A percentile compares a stretch with the other conserved stretches of the same genome.
Conservation (phyloP, 2,797 vertebrate species). For the Distichodus sexfasciatus region DNA sequence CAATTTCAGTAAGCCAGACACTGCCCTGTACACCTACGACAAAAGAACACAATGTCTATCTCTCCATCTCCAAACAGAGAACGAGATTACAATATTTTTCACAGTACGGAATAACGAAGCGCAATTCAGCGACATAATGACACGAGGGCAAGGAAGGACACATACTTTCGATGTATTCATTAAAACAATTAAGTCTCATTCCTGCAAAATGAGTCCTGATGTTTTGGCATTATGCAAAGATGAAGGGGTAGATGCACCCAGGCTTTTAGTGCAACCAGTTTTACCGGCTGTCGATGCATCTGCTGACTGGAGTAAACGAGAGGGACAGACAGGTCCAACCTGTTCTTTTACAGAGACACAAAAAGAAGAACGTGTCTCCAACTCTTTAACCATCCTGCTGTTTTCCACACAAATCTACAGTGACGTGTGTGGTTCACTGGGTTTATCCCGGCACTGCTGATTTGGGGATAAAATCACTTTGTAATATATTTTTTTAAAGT, state of each 20-base stretch:
- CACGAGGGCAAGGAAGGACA: background rate
- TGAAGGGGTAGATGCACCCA: background rate
- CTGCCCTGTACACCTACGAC: background rate
- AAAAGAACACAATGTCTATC: background rate
- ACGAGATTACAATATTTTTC: background rate
- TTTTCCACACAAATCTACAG: too few species aligned
- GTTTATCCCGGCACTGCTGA: too few species aligned
- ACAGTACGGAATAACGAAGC: background rate
- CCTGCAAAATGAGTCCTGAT: too few species aligned
- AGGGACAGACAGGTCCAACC: constrained; percentile 32
- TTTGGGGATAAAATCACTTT: too few species aligned
- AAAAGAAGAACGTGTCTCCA: too few species aligned
- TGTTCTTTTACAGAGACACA: constrained; percentile 19
- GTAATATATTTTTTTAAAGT: too few species aligned
- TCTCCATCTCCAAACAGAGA: background rate
- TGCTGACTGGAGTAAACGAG: background rate
- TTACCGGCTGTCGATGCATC: constrained; percentile 25
- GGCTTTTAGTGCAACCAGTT: constrained; percentile 31
- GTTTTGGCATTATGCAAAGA: constrained; percentile 7
- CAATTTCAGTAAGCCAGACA: background rate
- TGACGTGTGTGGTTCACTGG: too few species aligned
- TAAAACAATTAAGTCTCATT: too few species aligned
- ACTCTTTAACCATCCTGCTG: too few species aligned
- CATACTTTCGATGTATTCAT: background rate
- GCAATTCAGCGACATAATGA: background rate